Conservation (phyloP, 1,140 invertebrate genomes). For the Drosophila carrolli region DNA sequence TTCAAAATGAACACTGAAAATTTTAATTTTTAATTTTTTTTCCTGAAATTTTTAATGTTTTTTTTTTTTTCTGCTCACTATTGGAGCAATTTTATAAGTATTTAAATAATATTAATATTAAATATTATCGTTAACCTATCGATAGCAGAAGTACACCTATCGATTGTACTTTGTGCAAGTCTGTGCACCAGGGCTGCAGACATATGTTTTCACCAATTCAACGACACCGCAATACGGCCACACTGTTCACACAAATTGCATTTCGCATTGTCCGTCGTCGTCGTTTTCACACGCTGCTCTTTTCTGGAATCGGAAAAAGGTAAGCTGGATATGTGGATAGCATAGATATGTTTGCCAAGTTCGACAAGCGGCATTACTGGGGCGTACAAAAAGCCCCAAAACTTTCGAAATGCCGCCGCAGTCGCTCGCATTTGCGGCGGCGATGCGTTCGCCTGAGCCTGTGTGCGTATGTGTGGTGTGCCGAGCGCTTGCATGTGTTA, state of each 20-base stretch:
- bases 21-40: no score
- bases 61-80: no score
- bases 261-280: constrained; percentile 73
- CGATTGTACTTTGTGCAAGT: neutral
- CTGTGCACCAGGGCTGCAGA: neutral
- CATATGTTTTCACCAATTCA: constrained; percentile 15
- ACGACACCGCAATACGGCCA: constrained; percentile 14
- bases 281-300: constrained; percentile 75
- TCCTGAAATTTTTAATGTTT: no score
- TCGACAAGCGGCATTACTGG: constrained; percentile 15
- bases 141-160: neutral
- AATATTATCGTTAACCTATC: neutral
- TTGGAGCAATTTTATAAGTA: no score
- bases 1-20: no score
- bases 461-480: constrained; percentile 36
- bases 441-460: constrained; percentile 38
- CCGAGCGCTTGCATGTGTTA: constrained; percentile 41
- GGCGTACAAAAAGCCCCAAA: constrained; percentile 5
- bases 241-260: constrained; percentile 58
- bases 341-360: constrained; percentile 16
- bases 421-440: constrained; percentile 45
- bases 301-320: constrained; percentile 66
- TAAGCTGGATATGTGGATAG: constrained; percentile 54
- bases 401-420: constrained; percentile 68
- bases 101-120: neutral